Percentiles rank a stretch among this genome's conserved stretches.
phyloP scores from a whole-genome alignment of 2,888 invertebrate genomes.

The Osmoderma eremita region DNA sequence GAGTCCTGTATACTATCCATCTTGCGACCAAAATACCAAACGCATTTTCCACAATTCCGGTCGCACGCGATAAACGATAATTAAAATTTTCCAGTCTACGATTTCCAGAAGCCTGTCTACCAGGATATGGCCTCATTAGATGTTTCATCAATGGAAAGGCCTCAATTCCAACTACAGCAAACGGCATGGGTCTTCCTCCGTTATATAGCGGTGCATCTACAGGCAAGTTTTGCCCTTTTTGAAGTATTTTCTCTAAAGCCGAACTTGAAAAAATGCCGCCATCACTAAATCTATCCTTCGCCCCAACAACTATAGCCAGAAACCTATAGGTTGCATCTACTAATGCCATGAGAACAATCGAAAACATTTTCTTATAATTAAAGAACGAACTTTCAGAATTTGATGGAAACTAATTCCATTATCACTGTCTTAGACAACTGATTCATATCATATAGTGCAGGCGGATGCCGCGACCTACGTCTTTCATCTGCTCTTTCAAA shows the following conservation, averaged over 20 bases:
- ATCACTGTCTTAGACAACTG: no score
- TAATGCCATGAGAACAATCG: background rate
- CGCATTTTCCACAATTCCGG: slow-evolving; percentile 41
- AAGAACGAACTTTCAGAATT: background rate
- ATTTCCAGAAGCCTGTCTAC: slow-evolving; percentile 15
- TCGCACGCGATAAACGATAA: slow-evolving; percentile 40
- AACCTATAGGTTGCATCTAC: slow-evolving; percentile 4
- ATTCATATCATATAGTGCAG: no score
- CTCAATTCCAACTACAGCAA: no score
- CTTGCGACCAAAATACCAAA: slow-evolving; percentile 39
- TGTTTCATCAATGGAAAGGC: no score
- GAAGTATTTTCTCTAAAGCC: slow-evolving; percentile 45
- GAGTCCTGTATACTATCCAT: slow-evolving; percentile 38
- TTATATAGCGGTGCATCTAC: slow-evolving; percentile 31
- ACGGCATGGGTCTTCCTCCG: no score
- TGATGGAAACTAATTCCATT: background rate
- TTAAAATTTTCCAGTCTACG: slow-evolving; percentile 38
- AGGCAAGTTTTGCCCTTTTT: slow-evolving; percentile 42
- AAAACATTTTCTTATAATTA: slow-evolving; percentile 1
- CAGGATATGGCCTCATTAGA: no score
- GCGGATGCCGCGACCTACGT: no score
- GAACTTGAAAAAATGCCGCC: slow-evolving; percentile 50
- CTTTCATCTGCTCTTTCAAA: no score
- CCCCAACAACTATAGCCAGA: slow-evolving; percentile 4
- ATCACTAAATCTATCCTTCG: slow-evolving; percentile 40